Evolutionary conservation across 2,888 invertebrate genomes (phyloP).

Genomic region (Trachelus iudaicus): DNA sequence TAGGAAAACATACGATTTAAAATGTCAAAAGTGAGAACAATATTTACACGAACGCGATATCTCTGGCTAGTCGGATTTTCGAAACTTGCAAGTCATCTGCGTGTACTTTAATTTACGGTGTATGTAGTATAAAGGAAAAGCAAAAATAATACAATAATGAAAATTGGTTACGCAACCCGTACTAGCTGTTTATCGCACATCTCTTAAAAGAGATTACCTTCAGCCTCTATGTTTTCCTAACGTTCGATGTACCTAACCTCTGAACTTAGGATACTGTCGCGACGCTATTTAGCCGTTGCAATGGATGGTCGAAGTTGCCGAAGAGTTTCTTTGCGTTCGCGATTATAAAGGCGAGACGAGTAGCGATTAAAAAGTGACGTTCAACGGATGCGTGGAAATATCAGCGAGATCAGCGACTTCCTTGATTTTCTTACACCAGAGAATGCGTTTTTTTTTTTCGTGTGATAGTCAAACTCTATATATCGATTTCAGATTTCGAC

Average conservation of each 20-base stretch:
- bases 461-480: conserved; percentile 24
- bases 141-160: neutral
- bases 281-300: neutral
- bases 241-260: neutral
- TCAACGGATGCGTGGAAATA: neutral
- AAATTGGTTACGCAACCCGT: neutral
- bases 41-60: neutral
- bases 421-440: neutral
- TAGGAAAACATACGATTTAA: neutral
- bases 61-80: neutral
- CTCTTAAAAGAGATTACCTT: neutral
- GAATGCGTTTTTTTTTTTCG: conserved; percentile 19
- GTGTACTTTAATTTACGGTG: neutral
- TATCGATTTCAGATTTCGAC: conserved; percentile 35
- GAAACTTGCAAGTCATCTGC: neutral
- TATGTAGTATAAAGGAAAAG: neutral
- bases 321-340: neutral
- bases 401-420: neutral
- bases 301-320: neutral
- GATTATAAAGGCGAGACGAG: neutral
- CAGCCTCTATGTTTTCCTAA: neutral
- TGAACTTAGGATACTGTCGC: neutral
- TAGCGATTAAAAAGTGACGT: neutral
- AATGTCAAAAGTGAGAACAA: neutral
- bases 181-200: neutral